Evolutionary conservation across 1,140 invertebrate genomes (phyloP).

Genomic region (Epicauta chinensis): DNA sequence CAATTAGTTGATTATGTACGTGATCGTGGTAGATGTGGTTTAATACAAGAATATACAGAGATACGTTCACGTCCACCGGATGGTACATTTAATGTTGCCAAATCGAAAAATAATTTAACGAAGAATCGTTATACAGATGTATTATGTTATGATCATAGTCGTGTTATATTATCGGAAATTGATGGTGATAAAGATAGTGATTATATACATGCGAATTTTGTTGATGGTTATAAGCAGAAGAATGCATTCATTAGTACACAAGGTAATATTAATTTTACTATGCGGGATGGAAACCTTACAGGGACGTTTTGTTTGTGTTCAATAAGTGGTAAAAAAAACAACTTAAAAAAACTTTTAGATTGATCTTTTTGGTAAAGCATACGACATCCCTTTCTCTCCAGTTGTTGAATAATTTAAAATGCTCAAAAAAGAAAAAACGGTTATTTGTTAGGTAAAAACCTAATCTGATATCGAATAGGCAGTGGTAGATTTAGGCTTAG

Average conservation of each 20-base stretch:
- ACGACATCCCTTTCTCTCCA: too few species aligned
- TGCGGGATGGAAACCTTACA: too few species aligned
- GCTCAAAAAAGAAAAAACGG: too few species aligned
- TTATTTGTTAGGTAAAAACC: too few species aligned
- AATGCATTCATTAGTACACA: slow-evolving; percentile 98
- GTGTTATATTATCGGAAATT: slow-evolving; percentile 74
- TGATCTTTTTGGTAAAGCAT: too few species aligned
- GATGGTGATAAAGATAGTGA: slow-evolving; percentile 72
- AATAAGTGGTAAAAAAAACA: too few species aligned
- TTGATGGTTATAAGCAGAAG: slow-evolving; percentile 96
- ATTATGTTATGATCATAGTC: slow-evolving; percentile 89
- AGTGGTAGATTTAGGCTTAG: too few species aligned
- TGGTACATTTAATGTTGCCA: slow-evolving; percentile 77
- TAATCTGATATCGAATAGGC: too few species aligned
- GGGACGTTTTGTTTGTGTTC: too few species aligned
- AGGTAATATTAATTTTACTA: slow-evolving; percentile 64
- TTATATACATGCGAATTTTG: slow-evolving; percentile 98
- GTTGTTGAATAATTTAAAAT: too few species aligned
- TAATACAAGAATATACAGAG: slow-evolving; percentile 77
- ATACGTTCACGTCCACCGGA: slow-evolving; percentile 76
- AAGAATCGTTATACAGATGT: slow-evolving; percentile 98
- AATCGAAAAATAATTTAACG: slow-evolving; percentile 71
- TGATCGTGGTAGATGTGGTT: slow-evolving; percentile 65
- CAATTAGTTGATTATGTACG: slow-evolving; percentile 74
- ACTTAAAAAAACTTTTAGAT: too few species aligned